Evolutionary conservation across 2,113 vertebrate species (phyloP), one percentile per base, ranked within the genome.

Genomic region (Hypomesus transpacificus): DNA sequence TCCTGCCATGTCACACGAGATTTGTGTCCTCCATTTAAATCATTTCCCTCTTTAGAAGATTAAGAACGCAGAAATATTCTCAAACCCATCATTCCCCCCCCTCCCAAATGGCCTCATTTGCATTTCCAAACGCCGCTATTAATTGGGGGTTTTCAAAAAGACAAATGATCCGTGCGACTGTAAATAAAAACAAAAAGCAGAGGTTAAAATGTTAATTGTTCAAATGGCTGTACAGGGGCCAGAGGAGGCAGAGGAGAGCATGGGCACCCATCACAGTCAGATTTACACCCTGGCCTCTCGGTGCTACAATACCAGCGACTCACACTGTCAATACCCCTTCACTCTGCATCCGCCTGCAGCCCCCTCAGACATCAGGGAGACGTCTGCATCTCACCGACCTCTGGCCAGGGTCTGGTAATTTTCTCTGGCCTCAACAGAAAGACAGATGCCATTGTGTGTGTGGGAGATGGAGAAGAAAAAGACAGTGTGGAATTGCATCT

Each of bases 41-140:
- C 86, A 92, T 91, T 91, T 89, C 87, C 88, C 90, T 91, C 86
- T 92, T 90, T 91, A 87, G 87, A 88, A 91, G 90, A 92, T 93
- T 92, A 91, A 87, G 82, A 91, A 85, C 70, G 88, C 83, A 85
- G 86, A 90, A 89, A 90, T 91, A 91, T 89, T 90, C 88, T 85
- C 79, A 87, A 90, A 87, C 81, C 75, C 84, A 87, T 87, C 78
- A 85, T 87, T 87, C 87, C 71, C 79, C 81, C 81, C 80, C 80
- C 81, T 78, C 69, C 73, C 76, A 78, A 88, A 88, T 81, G 57
- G 80, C 82, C 71, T 77, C 66, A 86, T 86, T 89, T 87, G 87
- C 84, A 87, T 90, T 86, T 83, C 75, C 75, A 82, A 83, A 86
- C 68, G 75, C 80, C 81, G 69, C 79, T 75, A 83, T 86, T 87